Evolutionary conservation across 2,113 vertebrate genomes (phyloP), one percentile per base, ranked within the genome.

Genomic region (Engystomops pustulosus): DNA sequence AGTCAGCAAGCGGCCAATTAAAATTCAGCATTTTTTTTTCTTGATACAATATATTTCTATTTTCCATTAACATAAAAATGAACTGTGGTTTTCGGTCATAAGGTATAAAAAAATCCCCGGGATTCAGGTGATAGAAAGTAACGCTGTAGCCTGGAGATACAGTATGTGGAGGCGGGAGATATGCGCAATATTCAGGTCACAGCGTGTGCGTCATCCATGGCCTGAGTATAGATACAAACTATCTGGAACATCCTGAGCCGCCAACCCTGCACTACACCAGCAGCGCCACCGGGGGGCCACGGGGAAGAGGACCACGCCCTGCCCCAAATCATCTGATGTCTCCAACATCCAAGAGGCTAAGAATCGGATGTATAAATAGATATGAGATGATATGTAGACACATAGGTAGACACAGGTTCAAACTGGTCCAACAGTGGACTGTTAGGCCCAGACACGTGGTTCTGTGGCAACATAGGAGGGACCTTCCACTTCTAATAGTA

Each of bases 1-100:
- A 76, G 45, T 47, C 72, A 76, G 72, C 72, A 76, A 76, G 72
- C 72, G n/a, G 34, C 72, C 72, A 76, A 76, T 76, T 76, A 76
- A 76, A 75, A 53, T 53, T 53, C 47, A 30, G 23, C 27, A 45
- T 45, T 75, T 76, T 76, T 75, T 53, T 76, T 76, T 76, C 72
- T 76, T 74, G 32, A 51, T 76, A 76, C 45, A 51, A 51, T 76
- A 76, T 76, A 32, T 34, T 76, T 47, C 25, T 32, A 76, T 51
- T 53, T 76, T 34, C 72, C 72, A 76, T 76, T 76, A 53, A 45
- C 30, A 76, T 47, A 76, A 76, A 76, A 76, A 76, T 76, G 45
- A 76, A 76, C 47, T 47, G 45, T 51, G 71, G 71, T 30, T 51
- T 76, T 53, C 30, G 30, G 72, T 53, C 45, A 76, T 18, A 49